phyloP scores from a whole-genome alignment of 2,113 vertebrate genomes.

The Setophaga coronata region DNA sequence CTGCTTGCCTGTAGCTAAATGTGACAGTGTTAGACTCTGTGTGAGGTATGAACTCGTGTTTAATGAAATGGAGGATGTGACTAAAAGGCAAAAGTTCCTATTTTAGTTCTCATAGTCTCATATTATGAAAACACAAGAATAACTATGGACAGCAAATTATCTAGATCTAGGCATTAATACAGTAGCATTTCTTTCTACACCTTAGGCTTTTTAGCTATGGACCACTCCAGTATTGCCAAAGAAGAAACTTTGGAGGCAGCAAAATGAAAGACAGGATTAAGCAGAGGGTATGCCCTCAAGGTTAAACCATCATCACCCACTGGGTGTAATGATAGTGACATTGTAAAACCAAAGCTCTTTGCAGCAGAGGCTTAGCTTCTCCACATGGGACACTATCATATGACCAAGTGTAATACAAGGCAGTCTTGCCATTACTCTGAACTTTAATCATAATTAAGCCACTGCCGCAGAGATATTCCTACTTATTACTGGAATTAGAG shows the following conservation, averaged over 20 bases:
- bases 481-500: conserved; percentile 36
- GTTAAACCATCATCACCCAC: conserved; percentile 2
- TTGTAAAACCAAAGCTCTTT: conserved; percentile 24
- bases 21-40: conserved; percentile 21
- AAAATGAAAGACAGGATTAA: conserved; percentile 32
- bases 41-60: conserved; percentile 34
- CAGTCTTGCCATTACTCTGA: background rate
- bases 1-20: conserved; percentile 45
- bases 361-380: conserved; percentile 22
- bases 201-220: background rate
- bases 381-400: background rate
- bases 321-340: background rate
- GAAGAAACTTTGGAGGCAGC: background rate
- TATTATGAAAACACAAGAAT: conserved; percentile 28
- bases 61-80: conserved; percentile 57
- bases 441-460: conserved; percentile 56
- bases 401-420: background rate
- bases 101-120: background rate
- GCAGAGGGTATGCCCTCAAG: background rate
- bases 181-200: background rate
- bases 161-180: background rate
- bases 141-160: conserved; percentile 18
- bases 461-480: background rate
- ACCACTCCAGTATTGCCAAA: background rate
- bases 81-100: conserved; percentile 37